phyloP scores from a whole-genome alignment of 2,113 vertebrate species.

The Bostrychus sinensis region DNA sequence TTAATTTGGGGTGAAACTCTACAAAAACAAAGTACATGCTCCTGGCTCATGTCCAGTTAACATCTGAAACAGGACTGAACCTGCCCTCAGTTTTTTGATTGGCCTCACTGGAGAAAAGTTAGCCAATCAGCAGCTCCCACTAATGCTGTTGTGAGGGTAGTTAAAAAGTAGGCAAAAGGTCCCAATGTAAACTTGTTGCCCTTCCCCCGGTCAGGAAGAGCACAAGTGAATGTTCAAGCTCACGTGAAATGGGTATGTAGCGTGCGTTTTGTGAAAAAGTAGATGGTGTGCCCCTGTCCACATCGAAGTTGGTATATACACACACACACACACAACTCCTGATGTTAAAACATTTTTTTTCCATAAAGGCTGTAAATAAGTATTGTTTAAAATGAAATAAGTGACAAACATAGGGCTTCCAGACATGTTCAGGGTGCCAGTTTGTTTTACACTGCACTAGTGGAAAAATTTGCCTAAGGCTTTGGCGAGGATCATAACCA shows the following conservation, averaged over 20 bases:
- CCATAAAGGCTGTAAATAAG: too few species aligned
- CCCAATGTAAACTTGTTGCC: conserved; percentile 50
- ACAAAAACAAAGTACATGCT: conserved; percentile 36
- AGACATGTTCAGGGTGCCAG: background rate
- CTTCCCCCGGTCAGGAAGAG: conserved; percentile 40
- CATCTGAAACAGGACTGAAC: conserved; percentile 27
- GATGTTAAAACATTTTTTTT: too few species aligned
- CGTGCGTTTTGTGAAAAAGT: too few species aligned
- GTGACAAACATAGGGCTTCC: too few species aligned
- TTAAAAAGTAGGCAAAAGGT: conserved; percentile 77
- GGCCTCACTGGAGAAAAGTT: conserved; percentile 33
- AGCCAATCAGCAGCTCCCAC: conserved; percentile 54
- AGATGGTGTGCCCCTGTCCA: background rate
- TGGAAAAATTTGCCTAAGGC: background rate
- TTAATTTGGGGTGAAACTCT: background rate
- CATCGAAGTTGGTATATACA: background rate
- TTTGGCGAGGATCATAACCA: conserved; percentile 22
- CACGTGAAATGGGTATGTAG: background rate
- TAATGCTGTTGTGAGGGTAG: conserved; percentile 29
- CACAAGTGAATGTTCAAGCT: conserved; percentile 47
- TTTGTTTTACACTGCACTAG: conserved; percentile 25
- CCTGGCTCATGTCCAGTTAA: conserved; percentile 10
- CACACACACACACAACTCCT: too few species aligned
- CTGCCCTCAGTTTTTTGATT: conserved; percentile 50
- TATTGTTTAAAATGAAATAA: too few species aligned